A percentile compares a stretch with the other conserved stretches of the same genome.
Evolutionary conservation across 2,888 invertebrate genomes (phyloP).

Genomic region (Drosophila atripex): DNA sequence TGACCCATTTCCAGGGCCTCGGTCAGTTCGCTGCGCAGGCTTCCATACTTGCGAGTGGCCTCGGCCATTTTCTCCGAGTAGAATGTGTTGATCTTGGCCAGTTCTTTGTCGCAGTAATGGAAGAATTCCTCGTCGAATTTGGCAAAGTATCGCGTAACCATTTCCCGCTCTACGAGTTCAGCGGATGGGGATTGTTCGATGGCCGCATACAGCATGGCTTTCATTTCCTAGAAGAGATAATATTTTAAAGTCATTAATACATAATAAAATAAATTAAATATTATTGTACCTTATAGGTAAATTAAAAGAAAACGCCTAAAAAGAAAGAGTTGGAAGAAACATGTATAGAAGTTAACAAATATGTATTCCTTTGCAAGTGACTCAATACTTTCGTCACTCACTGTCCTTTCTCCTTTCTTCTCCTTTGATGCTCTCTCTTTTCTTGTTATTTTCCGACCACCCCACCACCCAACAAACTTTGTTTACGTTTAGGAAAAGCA

Average conservation of each 20-base stretch:
- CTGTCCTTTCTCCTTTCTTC: slow-evolving; percentile 25
- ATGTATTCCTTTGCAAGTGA: background rate
- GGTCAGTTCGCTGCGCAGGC: slow-evolving; percentile 89
- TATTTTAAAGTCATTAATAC: background rate
- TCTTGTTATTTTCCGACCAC: background rate
- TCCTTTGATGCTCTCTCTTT: background rate
- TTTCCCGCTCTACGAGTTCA: slow-evolving; percentile 89
- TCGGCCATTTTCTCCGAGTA: slow-evolving; percentile 96
- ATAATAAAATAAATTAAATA: background rate
- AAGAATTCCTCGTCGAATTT: slow-evolving; percentile 94
- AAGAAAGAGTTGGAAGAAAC: background rate
- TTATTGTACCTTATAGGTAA: no score
- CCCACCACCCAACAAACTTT: slow-evolving; percentile 14
- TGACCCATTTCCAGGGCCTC: slow-evolving; percentile 84
- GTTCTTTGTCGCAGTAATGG: slow-evolving; percentile 92
- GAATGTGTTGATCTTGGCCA: slow-evolving; percentile 94
- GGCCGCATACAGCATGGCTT: slow-evolving; percentile 91
- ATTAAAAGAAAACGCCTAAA: no score
- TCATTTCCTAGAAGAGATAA: slow-evolving; percentile 88
- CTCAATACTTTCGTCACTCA: slow-evolving; percentile 5
- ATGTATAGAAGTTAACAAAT: background rate
- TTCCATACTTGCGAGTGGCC: slow-evolving; percentile 91
- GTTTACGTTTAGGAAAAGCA: slow-evolving; percentile 66
- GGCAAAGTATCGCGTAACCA: slow-evolving; percentile 89
- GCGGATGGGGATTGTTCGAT: slow-evolving; percentile 91